Percentiles rank a stretch among this genome's conserved stretches.
These are phyloP conservation scores for Conomelus anceps DNA, from an alignment of 2,888 invertebrate species.

Conservation along the genomic window DNA sequence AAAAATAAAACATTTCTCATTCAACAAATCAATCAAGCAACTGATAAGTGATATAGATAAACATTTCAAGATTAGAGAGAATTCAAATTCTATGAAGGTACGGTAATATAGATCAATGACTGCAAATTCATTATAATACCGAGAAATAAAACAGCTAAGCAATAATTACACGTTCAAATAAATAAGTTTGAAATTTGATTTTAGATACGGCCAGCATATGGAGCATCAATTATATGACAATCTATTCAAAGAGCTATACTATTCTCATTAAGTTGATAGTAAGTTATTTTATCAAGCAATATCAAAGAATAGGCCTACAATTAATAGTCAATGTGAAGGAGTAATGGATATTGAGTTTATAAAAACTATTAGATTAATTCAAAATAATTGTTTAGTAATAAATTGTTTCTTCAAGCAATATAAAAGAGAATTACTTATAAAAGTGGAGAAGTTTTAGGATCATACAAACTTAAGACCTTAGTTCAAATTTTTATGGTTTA, in stretches of 20 bases:
- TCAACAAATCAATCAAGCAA: too few relatives aligned
- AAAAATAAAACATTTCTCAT: too few relatives aligned
- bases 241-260: neutral
- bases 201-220: neutral
- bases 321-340: neutral
- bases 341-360: neutral
- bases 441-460: neutral
- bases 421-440: neutral
- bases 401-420: neutral
- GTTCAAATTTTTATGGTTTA: neutral
- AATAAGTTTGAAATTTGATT: neutral
- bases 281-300: neutral
- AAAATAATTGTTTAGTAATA: neutral
- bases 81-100: too few relatives aligned
- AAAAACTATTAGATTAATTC: neutral
- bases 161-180: neutral
- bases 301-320: neutral
- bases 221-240: neutral
- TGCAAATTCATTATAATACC: too few relatives aligned
- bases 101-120: too few relatives aligned
- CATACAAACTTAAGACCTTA: too few relatives aligned
- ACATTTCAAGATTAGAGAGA: too few relatives aligned
- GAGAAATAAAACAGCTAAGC: neutral
- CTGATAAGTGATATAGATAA: too few relatives aligned
- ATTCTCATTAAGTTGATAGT: neutral